A percentile compares a stretch with the other conserved stretches of the same genome.
These are phyloP conservation scores for Pipistrellus kuhlii DNA, from an alignment of 2,797 vertebrate genomes.

Conservation along the genomic window DNA sequence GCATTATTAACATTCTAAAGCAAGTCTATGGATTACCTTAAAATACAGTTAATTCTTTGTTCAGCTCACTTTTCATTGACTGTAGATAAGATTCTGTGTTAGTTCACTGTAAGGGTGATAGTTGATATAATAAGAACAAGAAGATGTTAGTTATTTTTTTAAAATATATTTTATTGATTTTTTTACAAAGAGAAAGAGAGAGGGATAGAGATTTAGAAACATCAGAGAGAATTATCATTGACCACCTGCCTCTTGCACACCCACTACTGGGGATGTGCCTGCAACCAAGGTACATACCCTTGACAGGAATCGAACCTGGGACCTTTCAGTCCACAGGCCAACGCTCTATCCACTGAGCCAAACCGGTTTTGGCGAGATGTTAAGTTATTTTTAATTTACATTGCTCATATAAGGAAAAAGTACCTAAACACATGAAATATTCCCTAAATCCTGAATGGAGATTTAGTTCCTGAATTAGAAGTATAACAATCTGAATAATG, in stretches of 20 bases:
- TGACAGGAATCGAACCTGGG: too few species aligned
- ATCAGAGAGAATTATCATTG: too few species aligned
- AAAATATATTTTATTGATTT: too few species aligned
- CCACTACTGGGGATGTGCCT: too few species aligned
- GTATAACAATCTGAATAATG: fast-evolving
- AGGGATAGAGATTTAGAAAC: too few species aligned
- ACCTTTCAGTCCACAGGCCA: too few species aligned
- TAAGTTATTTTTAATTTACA: background rate
- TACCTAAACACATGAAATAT: background rate
- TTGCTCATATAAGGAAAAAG: background rate
- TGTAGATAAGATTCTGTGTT: background rate
- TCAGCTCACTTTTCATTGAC: background rate
- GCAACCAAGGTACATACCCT: too few species aligned
- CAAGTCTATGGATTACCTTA: background rate
- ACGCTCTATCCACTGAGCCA: too few species aligned
- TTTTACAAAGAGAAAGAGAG: too few species aligned
- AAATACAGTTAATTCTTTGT: background rate
- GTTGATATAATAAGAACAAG: background rate
- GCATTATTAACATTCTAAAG: background rate
- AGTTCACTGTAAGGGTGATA: background rate
- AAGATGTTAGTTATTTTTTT: background rate
- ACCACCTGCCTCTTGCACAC: too few species aligned
- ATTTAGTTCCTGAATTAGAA: background rate
- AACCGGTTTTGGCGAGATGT: too few species aligned
- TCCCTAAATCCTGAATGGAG: background rate